phyloP scores from a whole-genome alignment of 1,140 invertebrate species.

The Diploscapter pachys region DNA sequence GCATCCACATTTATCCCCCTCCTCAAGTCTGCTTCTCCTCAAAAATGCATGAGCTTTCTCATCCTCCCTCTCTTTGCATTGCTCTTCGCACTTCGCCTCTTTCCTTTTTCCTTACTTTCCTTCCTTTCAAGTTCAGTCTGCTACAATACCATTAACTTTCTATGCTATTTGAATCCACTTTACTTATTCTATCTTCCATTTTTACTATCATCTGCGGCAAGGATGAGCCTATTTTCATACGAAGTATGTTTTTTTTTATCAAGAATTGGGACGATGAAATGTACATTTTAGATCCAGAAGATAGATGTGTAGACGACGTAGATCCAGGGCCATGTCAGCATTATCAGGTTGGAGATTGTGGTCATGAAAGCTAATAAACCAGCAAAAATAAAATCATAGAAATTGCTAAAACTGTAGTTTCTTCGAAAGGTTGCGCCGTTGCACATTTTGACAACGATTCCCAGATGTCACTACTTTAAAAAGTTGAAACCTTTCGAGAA shows the following conservation, averaged over 20 bases:
- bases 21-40: too few species aligned
- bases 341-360: conserved; percentile 23
- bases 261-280: neutral
- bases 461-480: too few species aligned
- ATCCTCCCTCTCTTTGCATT: neutral
- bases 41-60: neutral
- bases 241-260: conserved; percentile 4
- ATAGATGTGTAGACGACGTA: conserved; percentile 37
- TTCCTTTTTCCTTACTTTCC: neutral
- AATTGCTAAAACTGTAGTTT: too few species aligned
- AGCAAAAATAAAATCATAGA: too few species aligned
- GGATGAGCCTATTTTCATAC: conserved; percentile 24
- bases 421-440: too few species aligned
- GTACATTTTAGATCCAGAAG: conserved; percentile 25
- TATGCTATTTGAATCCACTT: neutral
- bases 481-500: too few species aligned
- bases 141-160: neutral
- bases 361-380: too few species aligned
- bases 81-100: neutral
- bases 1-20: too few species aligned
- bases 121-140: neutral
- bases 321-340: conserved; percentile 51
- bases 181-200: neutral
- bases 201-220: conserved; percentile 3
- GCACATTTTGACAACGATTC: neutral